Conservation (phyloP, 2,888 invertebrate species). For the Ophonus ardosiacus region DNA sequence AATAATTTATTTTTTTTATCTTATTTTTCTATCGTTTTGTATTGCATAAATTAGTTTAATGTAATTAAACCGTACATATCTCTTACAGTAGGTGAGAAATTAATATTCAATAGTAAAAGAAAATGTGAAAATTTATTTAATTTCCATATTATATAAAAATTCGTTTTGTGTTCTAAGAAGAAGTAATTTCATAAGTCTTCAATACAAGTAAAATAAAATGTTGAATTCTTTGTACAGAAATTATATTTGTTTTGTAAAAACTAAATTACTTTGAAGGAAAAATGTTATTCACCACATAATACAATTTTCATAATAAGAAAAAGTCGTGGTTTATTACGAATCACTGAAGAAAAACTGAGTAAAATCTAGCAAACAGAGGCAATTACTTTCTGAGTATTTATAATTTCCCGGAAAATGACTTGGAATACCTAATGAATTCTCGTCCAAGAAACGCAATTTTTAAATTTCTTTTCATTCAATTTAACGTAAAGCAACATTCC, state of each 20-base stretch:
- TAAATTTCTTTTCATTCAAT: constrained; percentile 36
- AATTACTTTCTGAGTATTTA: not conserved
- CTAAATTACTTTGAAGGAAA: not conserved
- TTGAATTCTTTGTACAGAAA: not conserved
- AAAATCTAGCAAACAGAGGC: not conserved
- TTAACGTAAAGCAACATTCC: constrained; percentile 43
- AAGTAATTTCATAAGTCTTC: not conserved
- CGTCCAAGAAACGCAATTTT: constrained; percentile 14
- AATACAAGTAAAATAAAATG: not conserved
- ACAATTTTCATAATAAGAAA: not conserved
- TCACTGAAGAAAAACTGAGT: not conserved
- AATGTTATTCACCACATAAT: not conserved
- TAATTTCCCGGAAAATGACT: not conserved
- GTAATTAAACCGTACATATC: not conserved
- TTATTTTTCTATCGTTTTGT: not conserved
- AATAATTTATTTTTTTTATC: not conserved
- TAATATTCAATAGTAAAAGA: not conserved
- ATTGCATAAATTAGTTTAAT: not conserved
- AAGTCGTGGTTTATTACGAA: not conserved
- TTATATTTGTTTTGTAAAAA: not conserved
- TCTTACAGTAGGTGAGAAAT: not conserved
- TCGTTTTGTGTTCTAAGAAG: too few species aligned
- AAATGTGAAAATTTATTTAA: too few species aligned
- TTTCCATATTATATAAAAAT: too few species aligned
- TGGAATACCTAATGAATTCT: constrained; percentile 20